Percentiles rank a stretch among this genome's conserved stretches.
Evolutionary conservation across 2,797 vertebrate genomes (phyloP).

Genomic region (Petrocephalus schoutedeni): DNA sequence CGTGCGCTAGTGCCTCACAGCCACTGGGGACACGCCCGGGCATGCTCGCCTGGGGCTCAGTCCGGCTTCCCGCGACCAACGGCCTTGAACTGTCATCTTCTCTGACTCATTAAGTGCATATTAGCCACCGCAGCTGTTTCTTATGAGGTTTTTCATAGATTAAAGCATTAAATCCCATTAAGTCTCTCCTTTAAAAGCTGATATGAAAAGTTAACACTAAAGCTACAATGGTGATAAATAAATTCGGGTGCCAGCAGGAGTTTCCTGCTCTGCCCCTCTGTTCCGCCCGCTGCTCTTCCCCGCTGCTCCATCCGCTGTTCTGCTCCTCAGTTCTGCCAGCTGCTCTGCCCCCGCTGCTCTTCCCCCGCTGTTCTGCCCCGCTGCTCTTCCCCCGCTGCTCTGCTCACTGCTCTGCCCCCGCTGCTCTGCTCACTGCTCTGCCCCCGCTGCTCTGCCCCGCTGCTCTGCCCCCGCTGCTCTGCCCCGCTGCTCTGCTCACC

Average conservation of each 20-base stretch:
- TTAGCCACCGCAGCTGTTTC: neutral
- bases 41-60: conserved; percentile 33
- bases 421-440: too few species aligned
- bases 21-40: conserved; percentile 39
- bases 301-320: too few species aligned
- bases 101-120: conserved; percentile 6
- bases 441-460: too few species aligned
- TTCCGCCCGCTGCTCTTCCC: too few species aligned
- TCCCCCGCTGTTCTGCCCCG: too few species aligned
- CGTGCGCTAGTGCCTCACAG: conserved; percentile 15
- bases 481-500: too few species aligned
- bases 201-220: neutral
- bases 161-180: neutral
- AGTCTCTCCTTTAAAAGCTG: neutral
- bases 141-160: neutral
- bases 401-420: too few species aligned
- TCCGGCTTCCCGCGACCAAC: conserved; percentile 31
- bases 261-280: too few species aligned
- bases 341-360: too few species aligned
- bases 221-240: neutral
- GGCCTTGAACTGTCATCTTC: conserved; percentile 13
- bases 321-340: neutral
- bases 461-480: too few species aligned
- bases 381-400: too few species aligned
- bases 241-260: neutral